Conservation (phyloP, 2,113 vertebrate species). For the Arizona elegans region DNA sequence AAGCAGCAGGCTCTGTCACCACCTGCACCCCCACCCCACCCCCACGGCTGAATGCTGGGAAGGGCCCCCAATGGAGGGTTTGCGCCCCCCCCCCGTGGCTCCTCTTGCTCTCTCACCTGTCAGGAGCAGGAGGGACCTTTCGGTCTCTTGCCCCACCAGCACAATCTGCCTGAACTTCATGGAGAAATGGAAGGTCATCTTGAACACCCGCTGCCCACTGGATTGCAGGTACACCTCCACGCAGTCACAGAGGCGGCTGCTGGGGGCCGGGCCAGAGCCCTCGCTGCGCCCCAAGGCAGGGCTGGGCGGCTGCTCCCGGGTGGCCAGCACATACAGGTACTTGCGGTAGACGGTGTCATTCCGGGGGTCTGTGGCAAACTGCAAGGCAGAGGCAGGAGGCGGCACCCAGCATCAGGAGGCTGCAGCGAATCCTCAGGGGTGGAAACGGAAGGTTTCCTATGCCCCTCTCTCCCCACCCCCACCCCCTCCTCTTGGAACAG, state of each 20-base stretch:
- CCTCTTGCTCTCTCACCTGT: slow-evolving; percentile 55
- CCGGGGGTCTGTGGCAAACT: slow-evolving; percentile 71
- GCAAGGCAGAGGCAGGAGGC: neutral
- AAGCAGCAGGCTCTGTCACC: no score
- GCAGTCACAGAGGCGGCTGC: slow-evolving; percentile 53
- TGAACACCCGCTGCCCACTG: slow-evolving; percentile 64
- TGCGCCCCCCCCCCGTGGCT: no score
- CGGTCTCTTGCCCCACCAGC: slow-evolving; percentile 63
- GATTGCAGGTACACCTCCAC: slow-evolving; percentile 71
- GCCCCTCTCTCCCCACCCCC: neutral
- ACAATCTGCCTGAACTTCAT: slow-evolving; percentile 69
- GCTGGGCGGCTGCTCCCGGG: slow-evolving; percentile 24
- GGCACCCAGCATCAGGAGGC: no score
- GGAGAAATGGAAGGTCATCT: slow-evolving; percentile 72
- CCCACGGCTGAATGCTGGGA: no score
- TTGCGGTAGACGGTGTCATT: slow-evolving; percentile 63
- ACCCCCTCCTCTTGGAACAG: neutral
- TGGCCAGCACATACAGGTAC: slow-evolving; percentile 69
- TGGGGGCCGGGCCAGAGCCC: neutral
- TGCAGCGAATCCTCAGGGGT: neutral
- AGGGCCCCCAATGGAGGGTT: no score
- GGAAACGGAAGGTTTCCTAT: neutral
- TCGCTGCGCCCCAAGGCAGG: neutral
- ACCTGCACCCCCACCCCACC: no score
- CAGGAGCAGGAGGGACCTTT: slow-evolving; percentile 64